Conservation (phyloP, 2,113 vertebrate genomes). For the Passer domesticus region DNA sequence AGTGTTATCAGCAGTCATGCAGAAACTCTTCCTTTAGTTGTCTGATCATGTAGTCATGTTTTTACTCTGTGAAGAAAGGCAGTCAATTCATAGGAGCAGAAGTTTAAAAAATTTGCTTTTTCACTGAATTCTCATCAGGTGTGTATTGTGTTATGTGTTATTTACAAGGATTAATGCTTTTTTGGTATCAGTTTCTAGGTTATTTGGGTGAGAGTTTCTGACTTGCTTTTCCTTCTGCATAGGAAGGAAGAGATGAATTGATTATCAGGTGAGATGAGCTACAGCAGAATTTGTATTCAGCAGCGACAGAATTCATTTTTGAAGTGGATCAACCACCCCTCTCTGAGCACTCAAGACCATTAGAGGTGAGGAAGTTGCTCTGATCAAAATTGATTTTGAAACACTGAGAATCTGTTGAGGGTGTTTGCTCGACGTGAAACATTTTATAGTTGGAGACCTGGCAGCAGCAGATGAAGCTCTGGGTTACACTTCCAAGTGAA, state of each 20-base stretch:
- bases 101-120: background rate
- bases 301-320: conserved; percentile 68
- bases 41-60: background rate
- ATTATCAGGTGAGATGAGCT: conserved; percentile 71
- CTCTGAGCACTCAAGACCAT: conserved; percentile 53
- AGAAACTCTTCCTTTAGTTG: background rate
- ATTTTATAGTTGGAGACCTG: background rate
- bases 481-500: background rate
- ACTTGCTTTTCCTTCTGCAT: background rate
- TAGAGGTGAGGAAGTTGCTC: conserved; percentile 66
- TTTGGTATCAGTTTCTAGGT: background rate
- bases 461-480: background rate
- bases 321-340: conserved; percentile 71
- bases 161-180: background rate
- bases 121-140: background rate
- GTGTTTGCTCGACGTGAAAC: background rate
- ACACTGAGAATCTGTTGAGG: background rate
- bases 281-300: conserved; percentile 56
- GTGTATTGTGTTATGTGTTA: background rate
- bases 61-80: background rate
- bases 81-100: background rate
- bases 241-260: conserved; percentile 67
- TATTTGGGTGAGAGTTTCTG: background rate
- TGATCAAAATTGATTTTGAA: background rate
- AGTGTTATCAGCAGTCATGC: background rate